These are phyloP conservation scores for Protonibea diacanthus DNA, from an alignment of 2,797 vertebrate genomes.

Conservation along the genomic window DNA sequence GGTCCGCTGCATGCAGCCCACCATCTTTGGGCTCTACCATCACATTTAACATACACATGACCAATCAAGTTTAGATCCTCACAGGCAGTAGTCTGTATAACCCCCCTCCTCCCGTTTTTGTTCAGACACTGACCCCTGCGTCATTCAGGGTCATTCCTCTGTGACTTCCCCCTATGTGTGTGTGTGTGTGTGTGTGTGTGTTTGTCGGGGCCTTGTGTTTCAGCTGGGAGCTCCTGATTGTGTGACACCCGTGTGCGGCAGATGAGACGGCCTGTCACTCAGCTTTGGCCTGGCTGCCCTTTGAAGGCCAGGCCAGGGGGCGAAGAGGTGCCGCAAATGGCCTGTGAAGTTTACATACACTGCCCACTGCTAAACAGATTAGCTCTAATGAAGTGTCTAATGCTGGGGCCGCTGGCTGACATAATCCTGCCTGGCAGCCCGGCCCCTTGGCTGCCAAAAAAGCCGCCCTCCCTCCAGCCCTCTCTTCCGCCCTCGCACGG, in stretches of 20 bases:
- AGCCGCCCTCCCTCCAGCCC: conserved; percentile 90
- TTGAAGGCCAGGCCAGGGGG: conserved; percentile 94
- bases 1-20: neutral
- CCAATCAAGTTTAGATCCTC: conserved; percentile 37
- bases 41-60: conserved; percentile 1
- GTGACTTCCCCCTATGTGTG: conserved; percentile 50
- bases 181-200: conserved; percentile 34
- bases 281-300: conserved; percentile 89
- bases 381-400: conserved; percentile 99
- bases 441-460: conserved; percentile 98
- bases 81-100: conserved; percentile 71
- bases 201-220: conserved; percentile 66
- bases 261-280: conserved; percentile 96
- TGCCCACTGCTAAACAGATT: conserved; percentile 99
- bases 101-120: conserved; percentile 28
- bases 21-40: conserved; percentile 5
- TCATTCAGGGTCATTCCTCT: conserved; percentile 76
- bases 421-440: conserved; percentile 98
- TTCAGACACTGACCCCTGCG: conserved; percentile 75
- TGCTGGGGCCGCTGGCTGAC: conserved; percentile 93
- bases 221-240: conserved; percentile 82
- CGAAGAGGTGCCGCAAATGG: conserved; percentile 95
- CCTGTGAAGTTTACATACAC: conserved; percentile 99
- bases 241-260: conserved; percentile 91
- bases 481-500: conserved; percentile 91